phyloP scores from a whole-genome alignment of 2,797 vertebrate species.

The Hippoglossus hippoglossus region DNA sequence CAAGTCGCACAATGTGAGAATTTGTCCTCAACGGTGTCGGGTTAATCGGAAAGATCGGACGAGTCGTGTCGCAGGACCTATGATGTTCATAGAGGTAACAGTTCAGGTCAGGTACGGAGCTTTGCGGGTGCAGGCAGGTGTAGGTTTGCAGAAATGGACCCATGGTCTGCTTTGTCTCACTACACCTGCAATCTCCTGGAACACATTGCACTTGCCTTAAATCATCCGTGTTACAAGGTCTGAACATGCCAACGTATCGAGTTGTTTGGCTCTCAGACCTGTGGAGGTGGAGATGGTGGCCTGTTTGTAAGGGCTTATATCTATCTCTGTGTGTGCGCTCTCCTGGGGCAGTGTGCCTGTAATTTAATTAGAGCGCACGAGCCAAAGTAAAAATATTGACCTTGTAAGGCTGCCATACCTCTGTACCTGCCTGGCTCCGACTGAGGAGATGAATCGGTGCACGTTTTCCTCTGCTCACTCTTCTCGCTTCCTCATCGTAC shows the following conservation, averaged over 20 bases:
- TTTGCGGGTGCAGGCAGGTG: too few species aligned
- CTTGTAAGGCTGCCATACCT: conserved; percentile 78
- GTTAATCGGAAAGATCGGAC: too few species aligned
- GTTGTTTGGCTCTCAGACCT: conserved; percentile 70
- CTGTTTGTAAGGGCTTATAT: conserved; percentile 30
- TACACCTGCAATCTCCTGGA: conserved; percentile 8
- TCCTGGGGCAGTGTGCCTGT: conserved; percentile 65
- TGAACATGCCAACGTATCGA: conserved; percentile 47
- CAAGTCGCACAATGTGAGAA: too few species aligned
- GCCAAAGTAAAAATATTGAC: conserved; percentile 85
- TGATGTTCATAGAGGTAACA: too few species aligned
- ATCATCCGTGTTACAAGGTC: conserved; percentile 24
- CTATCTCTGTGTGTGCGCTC: conserved; percentile 59
- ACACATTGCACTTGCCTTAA: conserved; percentile 32
- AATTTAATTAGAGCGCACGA: conserved; percentile 80
- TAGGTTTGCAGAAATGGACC: too few species aligned
- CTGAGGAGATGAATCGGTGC: conserved; percentile 62
- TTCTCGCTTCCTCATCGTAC: conserved; percentile 41
- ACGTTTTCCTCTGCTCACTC: conserved; percentile 40
- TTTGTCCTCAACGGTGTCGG: too few species aligned
- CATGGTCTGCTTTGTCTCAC: background rate
- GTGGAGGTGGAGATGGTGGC: background rate
- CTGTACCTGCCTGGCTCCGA: conserved; percentile 65
- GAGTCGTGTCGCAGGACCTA: too few species aligned
- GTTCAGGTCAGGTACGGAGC: too few species aligned